A percentile compares a stretch with the other conserved stretches of the same genome.
phyloP scores from a whole-genome alignment of 2,797 vertebrate species.

The Schizopygopsis pylzovi region DNA sequence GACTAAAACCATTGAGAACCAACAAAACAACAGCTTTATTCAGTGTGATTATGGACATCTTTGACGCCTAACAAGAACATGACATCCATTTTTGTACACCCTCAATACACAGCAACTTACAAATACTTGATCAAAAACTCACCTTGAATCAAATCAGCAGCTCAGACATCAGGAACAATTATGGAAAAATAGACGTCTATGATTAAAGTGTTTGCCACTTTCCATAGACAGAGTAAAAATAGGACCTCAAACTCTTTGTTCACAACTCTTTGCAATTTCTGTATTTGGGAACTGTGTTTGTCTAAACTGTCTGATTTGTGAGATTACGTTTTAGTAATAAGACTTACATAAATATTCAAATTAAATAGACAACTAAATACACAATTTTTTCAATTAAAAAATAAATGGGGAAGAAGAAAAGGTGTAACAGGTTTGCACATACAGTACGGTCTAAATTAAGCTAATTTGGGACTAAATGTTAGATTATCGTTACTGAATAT shows the following conservation, averaged over 20 bases:
- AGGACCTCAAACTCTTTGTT: not conserved
- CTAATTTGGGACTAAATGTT: not conserved
- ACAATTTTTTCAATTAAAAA: not conserved
- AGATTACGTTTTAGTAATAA: not conserved
- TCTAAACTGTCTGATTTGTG: not conserved
- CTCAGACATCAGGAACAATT: not conserved
- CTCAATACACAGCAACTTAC: too few relatives aligned
- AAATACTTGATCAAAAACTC: not conserved
- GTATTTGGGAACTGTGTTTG: not conserved
- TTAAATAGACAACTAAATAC: not conserved
- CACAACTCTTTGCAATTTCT: not conserved
- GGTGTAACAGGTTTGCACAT: too few relatives aligned
- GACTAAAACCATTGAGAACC: not conserved
- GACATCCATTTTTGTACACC: not conserved
- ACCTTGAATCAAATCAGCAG: not conserved
- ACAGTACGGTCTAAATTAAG: not conserved
- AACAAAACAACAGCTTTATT: not conserved
- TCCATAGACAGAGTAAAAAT: not conserved
- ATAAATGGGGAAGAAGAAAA: not conserved
- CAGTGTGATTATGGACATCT: not conserved
- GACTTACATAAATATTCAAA: not conserved
- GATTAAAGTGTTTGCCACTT: not conserved
- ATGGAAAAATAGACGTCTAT: not conserved
- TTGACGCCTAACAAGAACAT: not conserved
- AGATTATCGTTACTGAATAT: not conserved